Evolutionary conservation across 1,140 invertebrate genomes (phyloP).

Genomic region (Dendroctonus valens): DNA sequence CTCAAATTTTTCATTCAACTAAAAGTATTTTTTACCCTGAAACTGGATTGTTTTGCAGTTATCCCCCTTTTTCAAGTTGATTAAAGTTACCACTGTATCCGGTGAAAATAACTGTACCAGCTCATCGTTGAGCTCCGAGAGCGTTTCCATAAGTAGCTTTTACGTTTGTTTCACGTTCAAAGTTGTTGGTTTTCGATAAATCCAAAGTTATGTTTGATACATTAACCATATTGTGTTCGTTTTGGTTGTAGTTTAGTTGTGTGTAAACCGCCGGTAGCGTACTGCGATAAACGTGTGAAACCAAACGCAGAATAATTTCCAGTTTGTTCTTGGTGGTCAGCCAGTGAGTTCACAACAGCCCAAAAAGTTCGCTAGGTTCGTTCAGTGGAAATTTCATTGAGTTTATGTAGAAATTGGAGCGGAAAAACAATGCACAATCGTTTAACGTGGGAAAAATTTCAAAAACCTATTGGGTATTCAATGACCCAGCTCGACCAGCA

Average conservation of each 20-base stretch:
- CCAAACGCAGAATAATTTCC: neutral
- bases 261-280: neutral
- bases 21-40: too few relatives aligned
- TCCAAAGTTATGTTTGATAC: conserved; percentile 17
- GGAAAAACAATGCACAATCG: conserved; percentile 1
- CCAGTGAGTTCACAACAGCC: too few relatives aligned
- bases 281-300: too few relatives aligned
- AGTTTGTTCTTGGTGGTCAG: neutral
- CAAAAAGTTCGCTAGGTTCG: neutral
- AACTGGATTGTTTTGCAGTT: too few relatives aligned
- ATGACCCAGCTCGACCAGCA: conserved; percentile 4
- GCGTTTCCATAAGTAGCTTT: conserved; percentile 3
- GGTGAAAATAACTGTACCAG: too few relatives aligned
- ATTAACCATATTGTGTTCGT: conserved; percentile 1
- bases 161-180: conserved; percentile 13
- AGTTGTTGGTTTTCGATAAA: conserved; percentile 23
- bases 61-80: too few relatives aligned
- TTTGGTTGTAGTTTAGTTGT: neutral
- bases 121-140: too few relatives aligned
- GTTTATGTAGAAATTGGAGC: neutral
- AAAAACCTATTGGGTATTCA: conserved; percentile 8
- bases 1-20: too few relatives aligned
- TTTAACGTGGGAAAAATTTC: conserved; percentile 5
- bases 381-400: neutral
- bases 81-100: too few relatives aligned